Evolutionary conservation across 2,797 vertebrate species (phyloP), one percentile per base, ranked within the genome.

Genomic region (Peromyscus attwateri): DNA sequence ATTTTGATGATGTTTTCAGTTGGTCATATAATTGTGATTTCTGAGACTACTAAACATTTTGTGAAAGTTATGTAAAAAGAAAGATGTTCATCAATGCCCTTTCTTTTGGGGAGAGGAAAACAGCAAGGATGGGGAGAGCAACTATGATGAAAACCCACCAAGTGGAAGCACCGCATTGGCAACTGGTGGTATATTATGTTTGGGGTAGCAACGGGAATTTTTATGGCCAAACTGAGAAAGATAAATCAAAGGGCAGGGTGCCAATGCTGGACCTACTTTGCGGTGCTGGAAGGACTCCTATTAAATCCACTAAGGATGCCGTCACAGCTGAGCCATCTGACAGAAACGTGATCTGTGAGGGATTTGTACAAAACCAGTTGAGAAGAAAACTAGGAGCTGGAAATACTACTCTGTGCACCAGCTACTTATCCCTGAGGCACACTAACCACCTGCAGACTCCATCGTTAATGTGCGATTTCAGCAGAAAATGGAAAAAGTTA

Each of bases 251-350:
- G n/a, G 37, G 14, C 82, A 79, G 52, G 21, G 4, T 97, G 46
- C 31, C 64, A 96, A 13, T 29, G 73, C 40, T 95, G 92, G 31
- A 89, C 60, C 29, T 43, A 87, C 57, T 40, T 76, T 60, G 52
- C 57, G 77, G 23, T 40, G 17, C 60, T 79, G 55, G 76, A 82
- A 83, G 9, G 27, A 10, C 49, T 95, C 43, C 60, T 62, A 12
- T 68, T 77, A 21, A 46, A 43, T 93, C 75, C 62, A 88, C 57
- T 57, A 40, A 49, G 81, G 94, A 96, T 90, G 68, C 77, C 71
- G 4, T 95, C 43, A 75, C 91, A 95, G 71, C 49, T 80, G 5
- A 49, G 77, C 13, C 46, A 96, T 77, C 0, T 70, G 82, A 13
- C 19, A 55, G 71, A 89, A n/a, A 77, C 52, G 6, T 71, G 79